These are phyloP conservation scores for Ctenicera cuprea DNA, from an alignment of 2,888 invertebrate genomes.

Conservation along the genomic window DNA sequence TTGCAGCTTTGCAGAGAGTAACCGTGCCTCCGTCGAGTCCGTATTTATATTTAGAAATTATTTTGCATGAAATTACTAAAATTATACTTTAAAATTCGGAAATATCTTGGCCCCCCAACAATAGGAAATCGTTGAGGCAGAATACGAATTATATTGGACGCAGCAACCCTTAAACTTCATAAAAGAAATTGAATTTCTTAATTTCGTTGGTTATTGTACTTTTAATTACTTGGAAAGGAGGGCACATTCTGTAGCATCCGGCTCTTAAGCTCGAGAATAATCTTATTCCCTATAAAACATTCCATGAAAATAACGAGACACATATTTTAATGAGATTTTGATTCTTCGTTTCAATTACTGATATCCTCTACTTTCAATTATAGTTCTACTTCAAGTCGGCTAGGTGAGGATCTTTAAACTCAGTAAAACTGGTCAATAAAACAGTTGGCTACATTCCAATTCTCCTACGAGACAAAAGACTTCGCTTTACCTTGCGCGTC, in stretches of 20 bases:
- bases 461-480: constrained; percentile 46
- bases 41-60: constrained; percentile 33
- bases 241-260: constrained; percentile 24
- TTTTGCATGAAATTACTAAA: constrained; percentile 29
- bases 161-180: constrained; percentile 51
- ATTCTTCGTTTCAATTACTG: constrained; percentile 45
- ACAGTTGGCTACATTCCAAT: constrained; percentile 47
- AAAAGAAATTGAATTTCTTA: constrained; percentile 63
- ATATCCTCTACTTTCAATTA: constrained; percentile 43
- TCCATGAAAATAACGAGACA: constrained; percentile 20
- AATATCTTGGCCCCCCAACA: constrained; percentile 22
- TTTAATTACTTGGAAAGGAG: constrained; percentile 58
- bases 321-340: constrained; percentile 25
- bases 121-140: constrained; percentile 37
- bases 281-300: constrained; percentile 30
- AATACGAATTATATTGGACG: constrained; percentile 43
- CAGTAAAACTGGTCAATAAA: constrained; percentile 48
- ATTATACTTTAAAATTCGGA: constrained; percentile 29
- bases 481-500: constrained; percentile 37
- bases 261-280: constrained; percentile 32
- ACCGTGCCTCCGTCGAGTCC: not conserved
- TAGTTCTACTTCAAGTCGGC: constrained; percentile 31
- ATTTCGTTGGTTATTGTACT: constrained; percentile 61
- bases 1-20: constrained; percentile 7
- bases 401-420: constrained; percentile 47